phyloP scores from a whole-genome alignment of 2,113 vertebrate species.

The Austrofundulus limnaeus region DNA sequence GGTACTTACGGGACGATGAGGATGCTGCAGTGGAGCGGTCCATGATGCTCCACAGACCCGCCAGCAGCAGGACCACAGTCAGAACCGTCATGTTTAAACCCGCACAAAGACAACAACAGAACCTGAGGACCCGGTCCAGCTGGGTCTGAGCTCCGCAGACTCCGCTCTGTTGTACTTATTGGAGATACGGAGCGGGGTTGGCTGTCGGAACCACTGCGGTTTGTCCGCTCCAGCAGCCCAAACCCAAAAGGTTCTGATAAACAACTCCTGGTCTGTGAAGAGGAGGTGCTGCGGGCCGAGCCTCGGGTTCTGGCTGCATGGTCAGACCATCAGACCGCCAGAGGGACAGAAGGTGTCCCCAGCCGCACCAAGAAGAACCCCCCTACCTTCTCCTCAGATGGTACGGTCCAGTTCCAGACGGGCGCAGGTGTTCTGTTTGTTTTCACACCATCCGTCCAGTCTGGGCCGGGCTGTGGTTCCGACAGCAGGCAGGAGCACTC shows the following conservation, averaged over 20 bases:
- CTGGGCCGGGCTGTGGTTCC: too few relatives aligned
- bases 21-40: too few relatives aligned
- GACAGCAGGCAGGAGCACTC: too few relatives aligned
- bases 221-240: background rate
- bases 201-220: background rate
- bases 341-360: constrained; percentile 15
- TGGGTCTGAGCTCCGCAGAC: too few relatives aligned
- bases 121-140: background rate
- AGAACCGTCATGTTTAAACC: too few relatives aligned
- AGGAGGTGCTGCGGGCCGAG: background rate
- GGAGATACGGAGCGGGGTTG: too few relatives aligned
- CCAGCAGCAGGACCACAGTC: too few relatives aligned
- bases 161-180: too few relatives aligned
- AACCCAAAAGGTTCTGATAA: background rate
- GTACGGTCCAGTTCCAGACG: constrained; percentile 42
- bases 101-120: background rate
- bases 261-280: background rate
- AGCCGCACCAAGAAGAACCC: constrained; percentile 21
- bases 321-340: constrained; percentile 21
- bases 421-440: too few relatives aligned
- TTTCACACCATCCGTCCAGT: too few relatives aligned
- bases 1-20: too few relatives aligned
- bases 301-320: constrained; percentile 37
- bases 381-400: constrained; percentile 38
- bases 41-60: too few relatives aligned